Evolutionary conservation across 2,797 vertebrate species (phyloP), one percentile per base, ranked within the genome.

Genomic region (Anguilla obscura): DNA sequence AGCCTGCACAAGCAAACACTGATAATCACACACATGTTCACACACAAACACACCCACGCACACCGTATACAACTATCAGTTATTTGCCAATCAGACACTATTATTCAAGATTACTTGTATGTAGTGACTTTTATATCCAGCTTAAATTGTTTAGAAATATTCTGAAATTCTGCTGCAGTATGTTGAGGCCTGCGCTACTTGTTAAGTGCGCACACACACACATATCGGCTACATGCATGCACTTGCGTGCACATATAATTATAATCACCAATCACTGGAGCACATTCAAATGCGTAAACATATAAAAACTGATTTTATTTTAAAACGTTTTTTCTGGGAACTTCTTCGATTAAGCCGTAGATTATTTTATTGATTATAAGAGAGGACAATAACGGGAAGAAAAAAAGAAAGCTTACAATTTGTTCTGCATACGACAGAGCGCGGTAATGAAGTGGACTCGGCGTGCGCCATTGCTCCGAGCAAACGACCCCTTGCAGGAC

Each of bases 131-230:
- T 90, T 89, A 87, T 0, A 71, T 90, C 91, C 91, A 89, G 88
- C 92, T 92, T 93, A 90, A 93, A 91, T 91, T 87, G 88, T 91
- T 89, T 93, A 93, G 94, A 92, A 92, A 92, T 93, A 94, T 94
- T 95, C 94, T 89, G 94, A 88, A 89, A 91, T 90, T 87, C 88
- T 69, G 85, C 94, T 90, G 91, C 88, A 89, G 66, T 91, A 90
- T 93, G 92, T 93, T 0, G 92, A 94, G 92, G 92, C 90, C 69
- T 90, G 90, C 87, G 82, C 33, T 40, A 36, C 27, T 48, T 18
- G 24, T 56, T 6, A 36, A 18, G 12, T 40, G 74, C 24, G 21
- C 33, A 30, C 36, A 1, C n/a, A 1, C n/a, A 79, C 40, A 86
- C 16, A 82, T 84, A 88, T 40, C 84, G 54, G 63, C 40, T 69